Conservation (phyloP, 2,113 vertebrate species). For the Promerops cafer region DNA sequence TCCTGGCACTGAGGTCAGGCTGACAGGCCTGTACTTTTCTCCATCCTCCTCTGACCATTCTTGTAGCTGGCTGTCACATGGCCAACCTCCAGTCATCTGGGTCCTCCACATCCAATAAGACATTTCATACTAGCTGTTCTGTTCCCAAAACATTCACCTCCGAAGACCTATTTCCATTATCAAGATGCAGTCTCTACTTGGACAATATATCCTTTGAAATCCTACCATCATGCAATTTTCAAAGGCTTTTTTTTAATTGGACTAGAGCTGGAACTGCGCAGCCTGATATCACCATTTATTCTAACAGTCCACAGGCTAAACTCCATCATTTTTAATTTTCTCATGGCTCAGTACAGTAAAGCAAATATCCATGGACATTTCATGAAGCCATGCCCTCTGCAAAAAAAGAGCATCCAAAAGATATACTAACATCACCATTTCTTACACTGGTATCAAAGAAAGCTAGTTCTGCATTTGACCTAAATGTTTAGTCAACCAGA, state of each 20-base stretch:
- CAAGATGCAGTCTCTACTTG: not conserved
- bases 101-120: not conserved
- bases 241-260: not conserved
- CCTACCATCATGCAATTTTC: not conserved
- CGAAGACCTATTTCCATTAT: constrained; percentile 4
- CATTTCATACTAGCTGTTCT: not conserved
- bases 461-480: not conserved
- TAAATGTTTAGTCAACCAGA: not conserved
- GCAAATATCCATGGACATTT: not conserved
- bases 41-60: not conserved
- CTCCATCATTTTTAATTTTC: not conserved
- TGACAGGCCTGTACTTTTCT: not conserved
- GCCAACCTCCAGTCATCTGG: not conserved
- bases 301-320: not conserved
- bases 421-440: not conserved
- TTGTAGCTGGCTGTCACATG: not conserved
- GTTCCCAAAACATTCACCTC: not conserved
- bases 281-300: not conserved
- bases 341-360: not conserved
- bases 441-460: not conserved
- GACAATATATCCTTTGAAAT: not conserved
- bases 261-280: not conserved
- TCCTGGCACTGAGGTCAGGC: not conserved
- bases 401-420: not conserved
- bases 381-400: not conserved